phyloP scores from a whole-genome alignment of 2,888 invertebrate genomes.

The Trissolcus brochymenae region DNA sequence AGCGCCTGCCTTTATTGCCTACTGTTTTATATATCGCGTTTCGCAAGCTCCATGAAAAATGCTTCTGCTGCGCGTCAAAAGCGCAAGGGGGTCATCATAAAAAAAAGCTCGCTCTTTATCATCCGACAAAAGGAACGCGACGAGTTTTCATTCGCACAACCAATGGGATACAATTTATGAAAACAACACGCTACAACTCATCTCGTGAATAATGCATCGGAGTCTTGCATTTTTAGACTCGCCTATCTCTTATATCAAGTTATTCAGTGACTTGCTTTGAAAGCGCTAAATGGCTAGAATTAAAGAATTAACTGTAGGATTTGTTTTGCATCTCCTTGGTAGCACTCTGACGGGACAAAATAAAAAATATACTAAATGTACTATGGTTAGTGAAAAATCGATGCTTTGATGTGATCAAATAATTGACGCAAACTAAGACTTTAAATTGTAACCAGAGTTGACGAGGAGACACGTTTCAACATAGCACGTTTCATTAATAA shows the following conservation, averaged over 20 bases:
- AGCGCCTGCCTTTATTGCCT: constrained; percentile 27
- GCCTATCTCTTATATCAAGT: too few relatives aligned
- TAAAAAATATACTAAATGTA: too few relatives aligned
- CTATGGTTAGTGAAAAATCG: too few relatives aligned
- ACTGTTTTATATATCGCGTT: constrained; percentile 27
- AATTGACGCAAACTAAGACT: too few relatives aligned
- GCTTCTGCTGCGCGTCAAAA: constrained; percentile 5
- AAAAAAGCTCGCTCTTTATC: constrained; percentile 19
- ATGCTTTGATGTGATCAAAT: too few relatives aligned
- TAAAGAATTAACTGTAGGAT: too few relatives aligned
- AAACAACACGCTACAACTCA: not conserved
- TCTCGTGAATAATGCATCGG: too few relatives aligned
- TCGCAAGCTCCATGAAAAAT: constrained; percentile 27
- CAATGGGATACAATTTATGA: constrained; percentile 5
- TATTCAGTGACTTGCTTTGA: too few relatives aligned
- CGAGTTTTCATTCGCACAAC: not conserved
- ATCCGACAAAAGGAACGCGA: constrained; percentile 12
- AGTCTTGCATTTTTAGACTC: too few relatives aligned
- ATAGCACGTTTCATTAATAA: constrained; percentile 32
- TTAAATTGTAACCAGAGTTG: not conserved
- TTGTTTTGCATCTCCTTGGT: too few relatives aligned
- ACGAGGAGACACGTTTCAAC: not conserved
- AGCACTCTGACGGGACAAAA: too few relatives aligned
- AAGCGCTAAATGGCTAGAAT: too few relatives aligned
- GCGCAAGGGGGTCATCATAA: constrained; percentile 4